phyloP scores from a whole-genome alignment of 2,797 vertebrate species.

The Gymnothorax reevesii region DNA sequence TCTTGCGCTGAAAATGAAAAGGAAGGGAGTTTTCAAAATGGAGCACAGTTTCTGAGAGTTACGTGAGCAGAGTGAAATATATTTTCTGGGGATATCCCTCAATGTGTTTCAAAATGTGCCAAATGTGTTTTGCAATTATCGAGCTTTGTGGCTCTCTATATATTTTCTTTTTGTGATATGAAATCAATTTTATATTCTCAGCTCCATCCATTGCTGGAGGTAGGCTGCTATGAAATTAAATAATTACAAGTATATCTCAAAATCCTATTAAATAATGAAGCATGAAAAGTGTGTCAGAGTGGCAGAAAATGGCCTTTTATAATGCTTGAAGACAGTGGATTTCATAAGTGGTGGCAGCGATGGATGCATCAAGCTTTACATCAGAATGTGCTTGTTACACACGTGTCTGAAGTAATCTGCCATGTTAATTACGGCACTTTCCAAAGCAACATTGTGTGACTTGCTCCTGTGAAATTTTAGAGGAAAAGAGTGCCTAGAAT shows the following conservation, averaged over 20 bases:
- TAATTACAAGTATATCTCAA: constrained; percentile 45
- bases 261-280: constrained; percentile 71
- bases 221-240: constrained; percentile 26
- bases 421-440: constrained; percentile 37
- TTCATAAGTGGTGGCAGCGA: constrained; percentile 64
- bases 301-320: constrained; percentile 65
- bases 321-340: constrained; percentile 56
- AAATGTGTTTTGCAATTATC: constrained; percentile 4
- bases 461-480: background rate
- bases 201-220: constrained; percentile 60
- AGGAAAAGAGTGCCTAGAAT: background rate
- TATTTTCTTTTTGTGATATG: constrained; percentile 55
- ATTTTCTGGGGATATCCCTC: background rate
- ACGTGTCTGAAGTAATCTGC: constrained; percentile 35
- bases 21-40: constrained; percentile 6
- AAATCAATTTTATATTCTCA: constrained; percentile 68
- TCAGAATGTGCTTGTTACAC: constrained; percentile 29
- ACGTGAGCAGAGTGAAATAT: background rate
- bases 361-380: constrained; percentile 63
- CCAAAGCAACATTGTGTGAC: constrained; percentile 4
- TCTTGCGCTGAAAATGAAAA: constrained; percentile 15
- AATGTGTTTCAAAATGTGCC: background rate
- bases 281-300: constrained; percentile 57
- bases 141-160: background rate
- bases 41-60: background rate